A percentile compares a stretch with the other conserved stretches of the same genome.
Conservation (phyloP, 2,113 vertebrate species). For the Neodon shergylaensis region DNA sequence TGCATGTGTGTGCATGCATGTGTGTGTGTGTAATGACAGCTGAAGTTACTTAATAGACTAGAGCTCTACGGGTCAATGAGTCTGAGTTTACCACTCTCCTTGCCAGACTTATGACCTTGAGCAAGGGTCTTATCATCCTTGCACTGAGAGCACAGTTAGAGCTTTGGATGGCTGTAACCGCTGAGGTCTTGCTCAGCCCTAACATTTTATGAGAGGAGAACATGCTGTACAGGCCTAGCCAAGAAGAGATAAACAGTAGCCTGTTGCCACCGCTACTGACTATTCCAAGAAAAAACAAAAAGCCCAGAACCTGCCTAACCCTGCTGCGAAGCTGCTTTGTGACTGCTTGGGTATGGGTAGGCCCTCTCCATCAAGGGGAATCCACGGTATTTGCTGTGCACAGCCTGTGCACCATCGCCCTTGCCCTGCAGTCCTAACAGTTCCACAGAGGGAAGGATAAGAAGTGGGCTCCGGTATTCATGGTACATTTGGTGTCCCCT, state of each 20-base stretch:
- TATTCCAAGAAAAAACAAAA: background rate
- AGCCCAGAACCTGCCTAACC: background rate
- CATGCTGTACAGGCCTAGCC: background rate
- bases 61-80: too few relatives aligned
- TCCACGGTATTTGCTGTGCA: background rate
- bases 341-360: fast-evolving
- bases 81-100: too few relatives aligned
- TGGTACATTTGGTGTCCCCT: fast-evolving
- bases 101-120: background rate
- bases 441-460: background rate
- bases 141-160: background rate
- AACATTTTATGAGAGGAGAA: background rate
- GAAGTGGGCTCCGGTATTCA: background rate
- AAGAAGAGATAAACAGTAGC: background rate
- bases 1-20: background rate
- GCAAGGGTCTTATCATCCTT: background rate
- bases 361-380: background rate
- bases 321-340: background rate
- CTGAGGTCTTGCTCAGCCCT: background rate
- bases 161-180: background rate
- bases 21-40: background rate
- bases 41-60: background rate
- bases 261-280: background rate
- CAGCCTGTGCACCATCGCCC: background rate
- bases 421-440: background rate